Conservation (phyloP, 2,888 invertebrate genomes). For the Microctonus aethiopoides region DNA sequence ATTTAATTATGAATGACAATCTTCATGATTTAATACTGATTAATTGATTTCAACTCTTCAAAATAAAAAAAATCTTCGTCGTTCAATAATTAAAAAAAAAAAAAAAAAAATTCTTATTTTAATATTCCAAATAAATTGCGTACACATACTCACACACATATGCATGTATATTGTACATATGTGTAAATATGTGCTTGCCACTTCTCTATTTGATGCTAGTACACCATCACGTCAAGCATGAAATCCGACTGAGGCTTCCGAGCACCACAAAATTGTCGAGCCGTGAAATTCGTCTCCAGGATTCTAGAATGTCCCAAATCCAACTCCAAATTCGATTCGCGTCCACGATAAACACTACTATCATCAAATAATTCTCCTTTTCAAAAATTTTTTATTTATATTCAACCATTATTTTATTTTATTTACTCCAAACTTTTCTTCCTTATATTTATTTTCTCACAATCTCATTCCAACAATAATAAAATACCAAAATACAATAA, state of each 20-base stretch:
- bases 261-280: slow-evolving; percentile 24
- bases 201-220: slow-evolving; percentile 9
- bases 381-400: slow-evolving; percentile 20
- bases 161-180: neutral
- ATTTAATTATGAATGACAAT: no score
- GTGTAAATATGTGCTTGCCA: neutral
- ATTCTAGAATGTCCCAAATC: slow-evolving; percentile 13
- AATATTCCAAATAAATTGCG: no score
- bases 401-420: no score
- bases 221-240: slow-evolving; percentile 13
- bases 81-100: no score
- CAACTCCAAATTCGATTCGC: slow-evolving; percentile 13
- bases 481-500: neutral
- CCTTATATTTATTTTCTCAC: neutral
- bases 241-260: slow-evolving; percentile 12
- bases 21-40: no score
- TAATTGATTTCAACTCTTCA: no score
- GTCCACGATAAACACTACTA: neutral
- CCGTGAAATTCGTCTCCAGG: slow-evolving; percentile 42
- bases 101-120: no score
- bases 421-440: no score
- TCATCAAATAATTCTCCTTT: neutral
- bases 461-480: neutral
- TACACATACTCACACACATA: neutral
- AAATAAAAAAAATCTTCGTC: no score